A percentile compares a stretch with the other conserved stretches of the same genome.
Conservation (phyloP, 2,113 vertebrate species). For the Phyllopteryx taeniolatus region DNA sequence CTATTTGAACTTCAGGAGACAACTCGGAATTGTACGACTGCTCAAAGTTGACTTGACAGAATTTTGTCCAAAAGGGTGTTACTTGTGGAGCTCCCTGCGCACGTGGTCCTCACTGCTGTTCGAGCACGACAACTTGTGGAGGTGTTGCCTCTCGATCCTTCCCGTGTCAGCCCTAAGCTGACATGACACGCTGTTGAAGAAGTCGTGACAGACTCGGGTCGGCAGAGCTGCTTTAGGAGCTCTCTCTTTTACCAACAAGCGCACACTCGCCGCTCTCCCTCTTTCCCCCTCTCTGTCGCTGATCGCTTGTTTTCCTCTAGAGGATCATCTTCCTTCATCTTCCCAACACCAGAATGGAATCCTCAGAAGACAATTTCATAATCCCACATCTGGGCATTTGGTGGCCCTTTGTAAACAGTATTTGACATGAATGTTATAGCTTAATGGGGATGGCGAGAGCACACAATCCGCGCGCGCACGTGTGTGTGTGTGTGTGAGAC, state of each 20-base stretch:
- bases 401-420: conserved; percentile 7
- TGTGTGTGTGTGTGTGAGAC: conserved; percentile 16
- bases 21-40: neutral
- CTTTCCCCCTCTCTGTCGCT: neutral
- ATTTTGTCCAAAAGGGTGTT: neutral
- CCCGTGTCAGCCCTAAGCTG: conserved; percentile 52
- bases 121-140: conserved; percentile 2
- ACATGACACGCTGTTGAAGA: conserved; percentile 66
- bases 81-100: neutral
- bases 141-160: conserved; percentile 34
- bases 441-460: conserved; percentile 14
- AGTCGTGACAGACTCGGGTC: conserved; percentile 45
- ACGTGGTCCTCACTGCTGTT: conserved; percentile 12
- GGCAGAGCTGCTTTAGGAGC: conserved; percentile 38
- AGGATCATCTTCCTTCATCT: conserved; percentile 24
- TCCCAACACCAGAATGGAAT: conserved; percentile 27
- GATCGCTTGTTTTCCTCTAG: conserved; percentile 12
- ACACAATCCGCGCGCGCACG: conserved; percentile 2
- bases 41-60: neutral
- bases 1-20: neutral
- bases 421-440: conserved; percentile 16
- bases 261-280: neutral
- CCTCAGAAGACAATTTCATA: conserved; percentile 25
- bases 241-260: conserved; percentile 28
- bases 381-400: conserved; percentile 12